phyloP scores from a whole-genome alignment of 1,140 invertebrate species.

The Sitophilus oryzae region DNA sequence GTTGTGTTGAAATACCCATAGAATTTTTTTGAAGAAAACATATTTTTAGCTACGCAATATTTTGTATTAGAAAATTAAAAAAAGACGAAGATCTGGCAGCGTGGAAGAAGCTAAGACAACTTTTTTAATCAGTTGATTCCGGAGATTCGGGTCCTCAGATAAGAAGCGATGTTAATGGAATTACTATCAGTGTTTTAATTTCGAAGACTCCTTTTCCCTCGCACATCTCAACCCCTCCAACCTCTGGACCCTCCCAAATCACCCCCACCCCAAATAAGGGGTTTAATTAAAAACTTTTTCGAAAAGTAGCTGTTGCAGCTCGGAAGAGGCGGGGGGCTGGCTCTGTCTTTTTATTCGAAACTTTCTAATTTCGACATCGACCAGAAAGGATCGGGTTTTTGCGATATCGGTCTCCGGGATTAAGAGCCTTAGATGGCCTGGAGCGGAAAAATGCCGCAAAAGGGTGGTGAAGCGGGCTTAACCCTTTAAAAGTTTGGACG shows the following conservation, averaged over 20 bases:
- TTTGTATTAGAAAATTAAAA: too few species aligned
- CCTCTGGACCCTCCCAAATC: too few species aligned
- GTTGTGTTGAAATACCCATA: too few species aligned
- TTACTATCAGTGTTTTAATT: slow-evolving; percentile 43
- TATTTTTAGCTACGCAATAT: too few species aligned
- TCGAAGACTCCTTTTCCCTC: slow-evolving; percentile 28
- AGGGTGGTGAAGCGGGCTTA: too few species aligned
- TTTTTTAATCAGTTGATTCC: slow-evolving; percentile 45
- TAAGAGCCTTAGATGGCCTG: too few species aligned
- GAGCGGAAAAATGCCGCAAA: too few species aligned
- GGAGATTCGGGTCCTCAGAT: slow-evolving; percentile 41
- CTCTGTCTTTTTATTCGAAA: slow-evolving; percentile 15
- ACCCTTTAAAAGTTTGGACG: too few species aligned
- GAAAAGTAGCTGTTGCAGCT: slow-evolving; percentile 9
- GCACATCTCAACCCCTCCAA: too few species aligned
- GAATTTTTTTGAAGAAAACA: too few species aligned
- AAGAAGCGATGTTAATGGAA: slow-evolving; percentile 44
- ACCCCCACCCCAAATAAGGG: too few species aligned
- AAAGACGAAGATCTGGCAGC: slow-evolving; percentile 16
- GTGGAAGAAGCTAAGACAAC: slow-evolving; percentile 34
- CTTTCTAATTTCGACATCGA: slow-evolving; percentile 24
- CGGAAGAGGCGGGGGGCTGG: not conserved
- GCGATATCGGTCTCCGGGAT: not conserved
- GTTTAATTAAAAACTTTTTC: slow-evolving; percentile 38
- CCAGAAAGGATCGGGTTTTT: slow-evolving; percentile 12